Evolutionary conservation across 2,113 vertebrate species (phyloP).

Genomic region (Crotalus horridus): DNA sequence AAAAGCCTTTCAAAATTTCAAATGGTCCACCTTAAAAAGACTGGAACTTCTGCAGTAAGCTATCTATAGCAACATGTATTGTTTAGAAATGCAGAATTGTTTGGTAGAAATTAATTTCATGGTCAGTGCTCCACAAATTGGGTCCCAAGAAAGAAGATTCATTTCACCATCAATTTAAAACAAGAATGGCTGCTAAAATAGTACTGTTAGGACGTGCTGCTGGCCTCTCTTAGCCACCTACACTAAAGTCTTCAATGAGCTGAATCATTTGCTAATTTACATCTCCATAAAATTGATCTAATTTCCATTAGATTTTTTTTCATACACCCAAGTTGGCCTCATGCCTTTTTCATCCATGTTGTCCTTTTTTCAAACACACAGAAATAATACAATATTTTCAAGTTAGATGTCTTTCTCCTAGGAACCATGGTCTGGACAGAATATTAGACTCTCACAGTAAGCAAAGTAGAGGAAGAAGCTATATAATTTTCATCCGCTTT

Average conservation of each 20-base stretch:
- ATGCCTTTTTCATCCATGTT: not conserved
- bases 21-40: not conserved
- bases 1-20: not conserved
- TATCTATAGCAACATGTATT: not conserved
- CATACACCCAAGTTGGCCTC: not conserved
- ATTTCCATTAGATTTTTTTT: not conserved
- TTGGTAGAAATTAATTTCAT: not conserved
- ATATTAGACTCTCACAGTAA: not conserved
- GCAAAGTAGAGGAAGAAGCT: not conserved
- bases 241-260: not conserved
- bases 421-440: not conserved
- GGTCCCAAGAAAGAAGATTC: not conserved
- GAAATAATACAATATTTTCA: not conserved
- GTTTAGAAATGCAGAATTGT: not conserved
- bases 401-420: not conserved
- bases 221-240: not conserved
- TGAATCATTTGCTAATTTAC: not conserved
- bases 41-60: not conserved
- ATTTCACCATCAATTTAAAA: not conserved
- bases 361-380: not conserved
- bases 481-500: not conserved
- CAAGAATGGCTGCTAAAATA: not conserved
- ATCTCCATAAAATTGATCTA: not conserved
- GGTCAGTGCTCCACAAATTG: not conserved
- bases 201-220: not conserved